phyloP scores from a whole-genome alignment of 2,113 vertebrate species.

The Nycticryphes semicollaris region DNA sequence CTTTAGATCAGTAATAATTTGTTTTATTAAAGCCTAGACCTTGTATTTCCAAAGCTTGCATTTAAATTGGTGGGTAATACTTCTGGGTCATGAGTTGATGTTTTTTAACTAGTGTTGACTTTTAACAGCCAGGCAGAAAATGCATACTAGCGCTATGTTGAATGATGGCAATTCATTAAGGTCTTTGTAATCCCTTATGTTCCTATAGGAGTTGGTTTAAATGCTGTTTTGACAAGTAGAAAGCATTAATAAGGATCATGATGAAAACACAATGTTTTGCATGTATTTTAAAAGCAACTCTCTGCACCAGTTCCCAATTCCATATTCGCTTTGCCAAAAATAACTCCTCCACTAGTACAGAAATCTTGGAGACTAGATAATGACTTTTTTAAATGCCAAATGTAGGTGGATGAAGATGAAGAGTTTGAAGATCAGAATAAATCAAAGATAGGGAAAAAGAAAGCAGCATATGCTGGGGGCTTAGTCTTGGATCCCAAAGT shows the following conservation, averaged over 20 bases:
- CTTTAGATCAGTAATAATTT: not conserved
- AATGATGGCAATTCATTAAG: not conserved
- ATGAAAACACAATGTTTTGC: not conserved
- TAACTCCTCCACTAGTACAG: not conserved
- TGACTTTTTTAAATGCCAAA: slow-evolving; percentile 61
- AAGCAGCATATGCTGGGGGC: slow-evolving; percentile 95
- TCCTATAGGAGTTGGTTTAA: not conserved
- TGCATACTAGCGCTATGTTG: not conserved
- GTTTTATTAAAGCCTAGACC: not conserved
- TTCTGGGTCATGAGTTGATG: not conserved
- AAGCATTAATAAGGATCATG: not conserved
- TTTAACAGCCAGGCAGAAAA: not conserved
- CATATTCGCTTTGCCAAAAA: slow-evolving; percentile 17
- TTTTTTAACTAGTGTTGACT: not conserved
- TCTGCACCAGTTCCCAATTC: not conserved
- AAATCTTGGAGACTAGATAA: slow-evolving; percentile 26
- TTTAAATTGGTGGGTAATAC: not conserved
- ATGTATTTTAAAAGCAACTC: not conserved
- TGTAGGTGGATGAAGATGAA: slow-evolving; percentile 86
- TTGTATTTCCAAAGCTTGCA: not conserved
- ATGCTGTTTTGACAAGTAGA: not conserved
- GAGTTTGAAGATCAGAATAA: slow-evolving; percentile 84
- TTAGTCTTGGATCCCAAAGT: slow-evolving; percentile 98
- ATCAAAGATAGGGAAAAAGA: slow-evolving; percentile 85
- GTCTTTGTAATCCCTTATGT: not conserved